Evolutionary conservation across 35 echinoderm and acorn worm genomes (phyloP).

Genomic region (Ptychodera flava): DNA sequence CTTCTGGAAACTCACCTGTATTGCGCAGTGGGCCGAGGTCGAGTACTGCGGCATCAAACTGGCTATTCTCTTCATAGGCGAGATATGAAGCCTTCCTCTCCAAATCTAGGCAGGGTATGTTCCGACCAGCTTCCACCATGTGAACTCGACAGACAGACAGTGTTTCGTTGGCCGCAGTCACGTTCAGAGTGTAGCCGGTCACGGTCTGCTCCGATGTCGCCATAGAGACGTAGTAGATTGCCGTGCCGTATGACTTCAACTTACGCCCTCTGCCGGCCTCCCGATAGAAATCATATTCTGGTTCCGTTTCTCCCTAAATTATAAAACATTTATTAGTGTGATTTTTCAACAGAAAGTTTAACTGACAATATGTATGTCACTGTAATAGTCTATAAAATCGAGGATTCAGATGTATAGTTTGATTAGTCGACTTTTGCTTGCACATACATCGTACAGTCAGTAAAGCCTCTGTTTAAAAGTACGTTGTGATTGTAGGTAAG

Average conservation of each 20-base stretch:
- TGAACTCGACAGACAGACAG: constrained; percentile 57
- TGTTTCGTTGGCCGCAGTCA: constrained; percentile 39
- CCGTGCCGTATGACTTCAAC: constrained; percentile 39
- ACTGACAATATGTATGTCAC: too few relatives aligned
- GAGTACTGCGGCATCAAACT: constrained; percentile 56
- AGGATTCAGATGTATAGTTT: too few relatives aligned
- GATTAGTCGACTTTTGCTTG: too few relatives aligned
- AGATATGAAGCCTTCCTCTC: constrained; percentile 38
- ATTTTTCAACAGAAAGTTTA: too few relatives aligned
- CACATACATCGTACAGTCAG: too few relatives aligned
- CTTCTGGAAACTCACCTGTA: constrained; percentile 60
- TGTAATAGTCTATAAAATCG: too few relatives aligned
- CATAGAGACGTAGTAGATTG: constrained; percentile 55
- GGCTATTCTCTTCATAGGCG: constrained; percentile 64
- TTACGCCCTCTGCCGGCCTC: constrained; percentile 11
- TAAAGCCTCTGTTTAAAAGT: too few relatives aligned
- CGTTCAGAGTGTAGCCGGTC: constrained; percentile 54
- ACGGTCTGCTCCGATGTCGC: constrained; percentile 43
- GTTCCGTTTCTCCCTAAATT: constrained; percentile 47
- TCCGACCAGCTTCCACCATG: constrained; percentile 34
- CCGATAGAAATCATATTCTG: constrained; percentile 42
- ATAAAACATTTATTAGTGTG: too few relatives aligned
- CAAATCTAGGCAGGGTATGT: constrained; percentile 72
- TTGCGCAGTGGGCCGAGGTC: constrained; percentile 68
- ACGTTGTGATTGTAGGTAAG: too few relatives aligned